Evolutionary conservation across 2,888 invertebrate species (phyloP).

Genomic region (Pterostichus niger): DNA sequence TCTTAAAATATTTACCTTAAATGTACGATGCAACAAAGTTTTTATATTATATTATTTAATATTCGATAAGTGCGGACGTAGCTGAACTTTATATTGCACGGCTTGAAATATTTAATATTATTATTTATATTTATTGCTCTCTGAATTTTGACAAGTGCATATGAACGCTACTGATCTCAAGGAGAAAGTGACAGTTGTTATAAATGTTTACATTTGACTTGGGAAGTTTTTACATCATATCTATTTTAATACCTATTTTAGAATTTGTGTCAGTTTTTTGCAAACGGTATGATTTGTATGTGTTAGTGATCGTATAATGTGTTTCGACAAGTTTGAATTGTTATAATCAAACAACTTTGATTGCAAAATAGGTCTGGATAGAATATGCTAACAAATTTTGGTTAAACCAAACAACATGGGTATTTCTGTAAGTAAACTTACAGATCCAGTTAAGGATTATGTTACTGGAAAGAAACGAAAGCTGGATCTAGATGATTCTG

Average conservation of each 20-base stretch:
- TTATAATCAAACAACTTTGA: constrained; percentile 25
- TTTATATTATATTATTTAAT: not conserved
- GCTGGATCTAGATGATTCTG: constrained; percentile 78
- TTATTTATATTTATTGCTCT: not conserved
- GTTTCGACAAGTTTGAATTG: not conserved
- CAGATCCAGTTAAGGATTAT: constrained; percentile 76
- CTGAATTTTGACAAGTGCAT: not conserved
- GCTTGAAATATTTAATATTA: not conserved
- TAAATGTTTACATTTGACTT: constrained; percentile 61
- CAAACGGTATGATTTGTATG: not conserved
- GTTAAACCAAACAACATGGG: constrained; percentile 76
- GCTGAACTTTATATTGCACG: constrained; percentile 4
- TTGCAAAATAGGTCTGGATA: constrained; percentile 68
- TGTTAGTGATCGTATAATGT: constrained; percentile 16
- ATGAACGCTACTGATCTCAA: constrained; percentile 22
- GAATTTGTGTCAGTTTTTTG: constrained; percentile 58
- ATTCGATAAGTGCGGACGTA: not conserved
- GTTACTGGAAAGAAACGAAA: constrained; percentile 80
- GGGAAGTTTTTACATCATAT: constrained; percentile 59
- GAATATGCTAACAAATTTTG: constrained; percentile 26
- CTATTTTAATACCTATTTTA: constrained; percentile 58
- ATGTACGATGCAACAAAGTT: not conserved
- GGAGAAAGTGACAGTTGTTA: constrained; percentile 62
- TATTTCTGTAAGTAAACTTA: constrained; percentile 74
- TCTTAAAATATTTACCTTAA: not conserved